Base-by-base conservation (phyloP, 1,140 invertebrate genomes). In the Hycleus phaleratus region DNA sequence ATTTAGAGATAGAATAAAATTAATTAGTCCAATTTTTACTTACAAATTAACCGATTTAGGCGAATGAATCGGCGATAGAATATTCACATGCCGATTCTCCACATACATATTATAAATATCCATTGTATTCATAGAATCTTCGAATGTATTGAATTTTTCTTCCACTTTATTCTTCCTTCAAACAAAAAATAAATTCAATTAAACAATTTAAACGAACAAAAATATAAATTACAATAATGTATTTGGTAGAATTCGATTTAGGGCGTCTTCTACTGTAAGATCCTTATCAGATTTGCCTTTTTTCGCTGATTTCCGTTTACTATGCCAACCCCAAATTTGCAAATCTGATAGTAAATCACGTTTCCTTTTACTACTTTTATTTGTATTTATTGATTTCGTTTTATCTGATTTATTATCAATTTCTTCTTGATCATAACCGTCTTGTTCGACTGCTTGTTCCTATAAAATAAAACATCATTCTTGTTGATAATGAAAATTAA, bases 291-390 rank as follows among this genome's bases (percentile, higher is more conserved):
- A 79, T 61, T 83, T 81, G 56, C 80, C 77, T 53, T 69, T 66
- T 78, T 81, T 86, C 2, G 84, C 81, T 2, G 84, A 85, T 60
- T 86, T 77, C 55, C 86, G 74, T 71, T 86, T 87, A 56, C 79
- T 86, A 61, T 85, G 85, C 82, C 85, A 86, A 24, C 84, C 83
- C 81, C 85, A 85, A 61, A 84, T 82, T 60, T 88, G 81, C 7
- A 87, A 71, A 56, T 85, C 81, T 26, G 79, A 83, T 1, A 87
- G 68, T 10, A 83, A 82, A 70, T 84, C 87, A 7, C 81, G 77
- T 72, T 85, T 78, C 32, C 85, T 75, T 59, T 85, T 78, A 11
- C 79, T 81, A 63, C 67, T 64, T 59, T 57, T 68, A 43, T 62
- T 65, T 47, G 58, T 18, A 18, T 18, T 48, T n/a, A 26, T 48